These are phyloP conservation scores for Brachionichthys hirsutus DNA, from an alignment of 2,113 vertebrate genomes.

Conservation along the genomic window DNA sequence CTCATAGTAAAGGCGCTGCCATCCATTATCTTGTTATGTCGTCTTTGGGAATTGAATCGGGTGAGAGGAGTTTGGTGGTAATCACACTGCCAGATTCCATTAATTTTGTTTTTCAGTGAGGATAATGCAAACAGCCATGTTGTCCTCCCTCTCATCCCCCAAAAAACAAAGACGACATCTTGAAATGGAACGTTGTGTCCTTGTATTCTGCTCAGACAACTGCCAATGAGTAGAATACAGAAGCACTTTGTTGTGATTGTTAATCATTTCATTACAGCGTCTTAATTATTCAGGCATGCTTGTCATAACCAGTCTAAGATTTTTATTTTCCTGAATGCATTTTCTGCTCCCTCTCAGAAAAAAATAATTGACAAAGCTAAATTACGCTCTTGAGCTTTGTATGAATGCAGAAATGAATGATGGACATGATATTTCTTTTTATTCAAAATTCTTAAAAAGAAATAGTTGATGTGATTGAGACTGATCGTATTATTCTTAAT, in stretches of 20 bases:
- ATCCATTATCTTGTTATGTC: constrained; percentile 52
- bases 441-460: too few species aligned
- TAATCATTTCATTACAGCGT: neutral
- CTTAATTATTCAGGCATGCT: neutral
- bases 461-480: too few species aligned
- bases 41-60: constrained; percentile 41
- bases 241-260: too few species aligned
- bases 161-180: constrained; percentile 4
- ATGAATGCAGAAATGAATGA: too few species aligned
- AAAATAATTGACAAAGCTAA: too few species aligned
- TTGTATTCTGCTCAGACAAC: constrained; percentile 10
- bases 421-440: too few species aligned
- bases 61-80: constrained; percentile 35
- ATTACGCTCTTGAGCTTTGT: too few species aligned
- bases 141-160: constrained; percentile 1
- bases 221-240: neutral
- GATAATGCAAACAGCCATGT: constrained; percentile 21
- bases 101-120: constrained; percentile 42
- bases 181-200: constrained; percentile 22
- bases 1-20: constrained; percentile 18
- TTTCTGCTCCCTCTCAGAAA: too few species aligned
- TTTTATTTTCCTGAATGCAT: neutral
- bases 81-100: constrained; percentile 54
- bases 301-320: neutral
- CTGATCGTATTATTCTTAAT: too few species aligned